Evolutionary conservation across 2,797 vertebrate genomes (phyloP).

Genomic region (Hoplostethus mediterraneus): DNA sequence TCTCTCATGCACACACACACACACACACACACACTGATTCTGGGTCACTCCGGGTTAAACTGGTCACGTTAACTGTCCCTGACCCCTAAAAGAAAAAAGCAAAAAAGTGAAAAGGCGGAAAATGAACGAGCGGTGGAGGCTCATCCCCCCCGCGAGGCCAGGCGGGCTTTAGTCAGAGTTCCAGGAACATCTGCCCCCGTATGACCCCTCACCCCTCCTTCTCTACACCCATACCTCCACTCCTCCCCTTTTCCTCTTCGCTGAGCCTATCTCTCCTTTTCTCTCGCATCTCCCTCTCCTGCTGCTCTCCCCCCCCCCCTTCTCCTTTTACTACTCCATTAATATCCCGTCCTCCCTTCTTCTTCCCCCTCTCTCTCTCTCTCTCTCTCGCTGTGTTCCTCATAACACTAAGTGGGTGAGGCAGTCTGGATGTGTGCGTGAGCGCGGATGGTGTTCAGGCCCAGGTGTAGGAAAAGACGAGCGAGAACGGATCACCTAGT

Average conservation of each 20-base stretch:
- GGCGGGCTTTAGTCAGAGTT: conserved; percentile 24
- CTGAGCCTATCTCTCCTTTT: not conserved
- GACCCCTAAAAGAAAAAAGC: not conserved
- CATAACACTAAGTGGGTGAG: conserved; percentile 36
- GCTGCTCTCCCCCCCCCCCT: not conserved
- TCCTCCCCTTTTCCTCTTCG: not conserved
- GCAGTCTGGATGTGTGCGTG: conserved; percentile 39
- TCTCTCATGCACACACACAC: conserved; percentile 13
- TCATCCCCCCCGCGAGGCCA: not conserved
- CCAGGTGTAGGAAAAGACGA: conserved; percentile 61
- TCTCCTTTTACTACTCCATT: not conserved
- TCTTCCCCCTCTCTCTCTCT: not conserved
- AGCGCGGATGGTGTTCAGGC: conserved; percentile 25
- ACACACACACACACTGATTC: conserved; percentile 2
- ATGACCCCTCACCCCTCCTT: not conserved
- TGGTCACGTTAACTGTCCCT: conserved; percentile 21
- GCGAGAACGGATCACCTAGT: conserved; percentile 27
- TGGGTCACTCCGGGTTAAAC: conserved; percentile 44
- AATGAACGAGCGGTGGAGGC: conserved; percentile 41
- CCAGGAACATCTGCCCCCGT: conserved; percentile 14
- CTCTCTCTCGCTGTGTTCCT: conserved; percentile 20
- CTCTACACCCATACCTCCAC: not conserved
- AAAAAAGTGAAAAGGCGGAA: conserved; percentile 6
- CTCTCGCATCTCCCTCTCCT: conserved; percentile 1
- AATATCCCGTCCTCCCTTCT: conserved; percentile 18